phyloP scores from a whole-genome alignment of 2,797 vertebrate species.

The Sebastes ruberrimus region DNA sequence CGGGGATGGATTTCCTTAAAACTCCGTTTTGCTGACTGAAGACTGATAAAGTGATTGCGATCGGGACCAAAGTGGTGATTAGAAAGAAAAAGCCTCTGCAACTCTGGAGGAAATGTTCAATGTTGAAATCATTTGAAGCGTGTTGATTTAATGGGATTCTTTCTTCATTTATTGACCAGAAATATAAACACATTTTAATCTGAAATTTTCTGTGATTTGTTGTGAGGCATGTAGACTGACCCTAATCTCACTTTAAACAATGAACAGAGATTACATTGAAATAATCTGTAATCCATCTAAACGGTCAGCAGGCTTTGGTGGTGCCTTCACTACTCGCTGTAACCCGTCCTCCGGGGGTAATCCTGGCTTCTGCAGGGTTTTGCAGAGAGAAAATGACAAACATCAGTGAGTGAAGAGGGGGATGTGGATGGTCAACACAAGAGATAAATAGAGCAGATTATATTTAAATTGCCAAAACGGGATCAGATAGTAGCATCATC shows the following conservation, averaged over 20 bases:
- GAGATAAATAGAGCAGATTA: constrained; percentile 24
- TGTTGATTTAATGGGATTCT: not conserved
- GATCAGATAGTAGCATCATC: constrained; percentile 25
- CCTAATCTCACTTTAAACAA: constrained; percentile 66
- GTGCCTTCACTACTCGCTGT: constrained; percentile 18
- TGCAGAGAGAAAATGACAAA: constrained; percentile 26
- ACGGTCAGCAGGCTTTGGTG: constrained; percentile 50
- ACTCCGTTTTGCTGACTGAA: constrained; percentile 49
- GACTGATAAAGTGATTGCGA: constrained; percentile 36
- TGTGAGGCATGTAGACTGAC: constrained; percentile 34
- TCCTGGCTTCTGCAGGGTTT: constrained; percentile 13
- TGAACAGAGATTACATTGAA: constrained; percentile 59
- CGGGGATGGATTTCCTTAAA: constrained; percentile 36
- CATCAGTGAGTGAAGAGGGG: constrained; percentile 10
- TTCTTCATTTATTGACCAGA: not conserved
- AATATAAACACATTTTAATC: constrained; percentile 37
- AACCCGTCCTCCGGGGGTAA: constrained; percentile 19
- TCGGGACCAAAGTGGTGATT: constrained; percentile 18
- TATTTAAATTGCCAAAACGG: not conserved
- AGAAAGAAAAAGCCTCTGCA: not conserved
- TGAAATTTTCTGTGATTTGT: constrained; percentile 23
- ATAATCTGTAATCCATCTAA: constrained; percentile 73
- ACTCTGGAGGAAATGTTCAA: not conserved
- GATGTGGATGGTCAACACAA: constrained; percentile 5
- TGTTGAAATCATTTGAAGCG: not conserved